Base-by-base conservation (phyloP, 1,140 invertebrate species). In the Hydropsyche tenuis region DNA sequence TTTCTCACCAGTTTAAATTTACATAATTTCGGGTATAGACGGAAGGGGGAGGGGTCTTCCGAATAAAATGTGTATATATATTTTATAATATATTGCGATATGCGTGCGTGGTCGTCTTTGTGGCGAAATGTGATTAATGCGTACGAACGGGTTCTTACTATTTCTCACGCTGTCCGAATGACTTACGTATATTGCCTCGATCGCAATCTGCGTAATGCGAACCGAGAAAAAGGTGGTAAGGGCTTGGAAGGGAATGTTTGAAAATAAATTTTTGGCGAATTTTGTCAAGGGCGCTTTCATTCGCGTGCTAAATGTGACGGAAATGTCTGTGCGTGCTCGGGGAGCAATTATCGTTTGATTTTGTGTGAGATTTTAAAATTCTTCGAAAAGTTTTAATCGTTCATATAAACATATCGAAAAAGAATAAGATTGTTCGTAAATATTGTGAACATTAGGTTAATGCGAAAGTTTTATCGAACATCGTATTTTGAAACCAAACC, bases 1-100 rank as follows among this genome's bases (percentile, higher is more conserved):
- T 60, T 25, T 60, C 45, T 48, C 45, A 23, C 11, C 56, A 25
- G 56, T 65, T 65, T 65, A 65, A 65, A 65, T 65, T 43, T 65
- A 12, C 27, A 65, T 65, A 65, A 65, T 65, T 65, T 43, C 30
- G 5, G 18, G 2, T 4, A 48, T 7, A 12, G 45, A 14, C 2
- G 11, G 4, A 14, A 48, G 14, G 45, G 2, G 16, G 3, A 16
- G 9, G 30, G 30, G 30, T 37, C 30, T 37, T 37, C 30, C n/a
- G n/a, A n/a, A n/a, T n/a, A n/a, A n/a, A n/a, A 37, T 37, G 9
- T 37, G 30, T n/a, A n/a, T n/a, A 37, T 37, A 37, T 37, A 37
- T 4, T 37, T 4, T 37, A 37, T 9, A 9, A 37, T 37, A 37
- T 37, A 37, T 4, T 3, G 30, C 3, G 3, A 9, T 9, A 37